Base-by-base conservation (phyloP, 37 sponge, comb jelly and placozoan species). In the Beroe ovata region DNA sequence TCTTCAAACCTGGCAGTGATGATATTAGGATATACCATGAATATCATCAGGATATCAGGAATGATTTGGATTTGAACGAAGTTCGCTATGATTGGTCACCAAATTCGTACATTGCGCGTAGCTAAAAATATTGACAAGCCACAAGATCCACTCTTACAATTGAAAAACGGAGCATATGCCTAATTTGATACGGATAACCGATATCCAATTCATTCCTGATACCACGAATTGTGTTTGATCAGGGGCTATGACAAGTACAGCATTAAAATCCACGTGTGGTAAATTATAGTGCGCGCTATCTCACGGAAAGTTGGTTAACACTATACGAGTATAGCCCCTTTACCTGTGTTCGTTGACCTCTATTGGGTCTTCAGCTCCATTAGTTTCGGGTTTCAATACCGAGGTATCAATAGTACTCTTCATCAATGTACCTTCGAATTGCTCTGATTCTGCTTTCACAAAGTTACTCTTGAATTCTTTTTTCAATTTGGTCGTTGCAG, bases 291-390 rank as follows among this genome's bases (percentile, higher is more conserved):
- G n/a, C n/a, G n/a, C n/a, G n/a, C n/a, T n/a, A n/a, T n/a, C n/a
- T n/a, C n/a, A n/a, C n/a, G n/a, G n/a, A 71, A 77, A 77, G 25
- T 77, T 77, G 18, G 84, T 39, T 77, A 77, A 77, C 84, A 36
- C 84, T 77, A 77, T 25, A 42, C 84, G 84, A 77, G 84, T 23
- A 42, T 77, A 77, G 84, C 54, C 84, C 84, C 71, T 3, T 32
- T 77, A 77, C 84, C 84, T 77, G 84, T 77, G 84, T 42, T 77
- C 84, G 22, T 42, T 77, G 41, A 35, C 33, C 28, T 77, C 84
- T 21, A 40, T 54, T 1, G 41, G 33, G 22, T 77, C 28, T 42
- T 39, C 84, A 16, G 11, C 84, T n/a, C 41, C 47, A 42, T 19
- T 42, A 2, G 8, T 30, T 23, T 77, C 84, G 20, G 54, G 3